Evolutionary conservation across 2,113 vertebrate genomes (phyloP).

Genomic region (Callorhinus ursinus): DNA sequence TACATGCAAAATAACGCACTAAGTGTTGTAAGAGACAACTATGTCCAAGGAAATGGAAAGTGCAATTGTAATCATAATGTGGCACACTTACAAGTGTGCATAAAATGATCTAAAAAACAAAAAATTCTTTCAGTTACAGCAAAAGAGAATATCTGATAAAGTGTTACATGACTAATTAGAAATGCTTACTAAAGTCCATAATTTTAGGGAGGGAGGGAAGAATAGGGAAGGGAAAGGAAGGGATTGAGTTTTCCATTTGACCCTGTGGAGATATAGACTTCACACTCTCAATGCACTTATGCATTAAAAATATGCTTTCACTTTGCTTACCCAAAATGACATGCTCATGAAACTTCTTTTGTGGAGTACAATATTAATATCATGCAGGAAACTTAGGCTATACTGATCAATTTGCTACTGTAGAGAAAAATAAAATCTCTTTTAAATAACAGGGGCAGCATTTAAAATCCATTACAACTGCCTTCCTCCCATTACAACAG

Average conservation of each 20-base stretch:
- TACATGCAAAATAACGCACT: neutral
- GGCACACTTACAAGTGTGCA: neutral
- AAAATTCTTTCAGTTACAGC: neutral
- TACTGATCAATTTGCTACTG: neutral
- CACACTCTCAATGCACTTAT: neutral
- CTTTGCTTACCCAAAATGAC: neutral
- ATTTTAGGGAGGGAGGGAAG: neutral
- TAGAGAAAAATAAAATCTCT: neutral
- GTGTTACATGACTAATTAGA: neutral
- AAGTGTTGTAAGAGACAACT: neutral
- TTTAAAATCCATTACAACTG: neutral
- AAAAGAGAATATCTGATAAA: neutral
- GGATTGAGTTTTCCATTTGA: neutral
- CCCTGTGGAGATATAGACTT: neutral
- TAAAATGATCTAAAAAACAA: neutral
- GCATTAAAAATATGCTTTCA: neutral
- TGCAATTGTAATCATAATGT: neutral
- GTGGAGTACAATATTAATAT: neutral
- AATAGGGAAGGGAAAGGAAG: neutral
- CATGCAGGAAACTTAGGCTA: neutral
- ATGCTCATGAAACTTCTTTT: neutral
- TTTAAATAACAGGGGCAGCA: neutral
- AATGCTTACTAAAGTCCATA: neutral
- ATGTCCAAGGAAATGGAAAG: neutral
- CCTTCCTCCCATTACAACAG: neutral